Percentiles rank a stretch among this genome's conserved stretches.
These are phyloP conservation scores for Eurois occulta DNA, from an alignment of 2,888 invertebrate genomes.

Conservation along the genomic window DNA sequence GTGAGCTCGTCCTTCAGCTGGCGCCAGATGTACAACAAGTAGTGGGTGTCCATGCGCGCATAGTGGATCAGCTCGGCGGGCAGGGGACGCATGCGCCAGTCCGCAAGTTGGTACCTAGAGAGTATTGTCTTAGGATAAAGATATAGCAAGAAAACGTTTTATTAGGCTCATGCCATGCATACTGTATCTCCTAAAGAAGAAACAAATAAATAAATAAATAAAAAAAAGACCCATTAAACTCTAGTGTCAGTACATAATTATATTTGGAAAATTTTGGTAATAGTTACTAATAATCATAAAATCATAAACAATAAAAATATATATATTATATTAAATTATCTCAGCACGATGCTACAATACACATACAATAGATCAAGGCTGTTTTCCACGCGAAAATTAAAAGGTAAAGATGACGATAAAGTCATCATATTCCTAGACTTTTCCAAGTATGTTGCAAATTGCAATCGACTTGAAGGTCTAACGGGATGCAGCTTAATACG, in stretches of 20 bases:
- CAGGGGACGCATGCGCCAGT: constrained; percentile 98
- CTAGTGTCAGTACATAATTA: no score
- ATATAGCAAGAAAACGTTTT: neutral
- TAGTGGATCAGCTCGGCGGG: constrained; percentile 95
- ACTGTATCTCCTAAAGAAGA: neutral
- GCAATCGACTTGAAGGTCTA: neutral
- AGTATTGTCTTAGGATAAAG: constrained; percentile 2
- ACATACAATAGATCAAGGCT: neutral
- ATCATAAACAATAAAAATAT: no score
- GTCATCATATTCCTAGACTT: neutral
- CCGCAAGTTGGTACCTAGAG: constrained; percentile 95
- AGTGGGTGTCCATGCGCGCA: constrained; percentile 98
- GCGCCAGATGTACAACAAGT: constrained; percentile 97
- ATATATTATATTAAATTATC: no score
- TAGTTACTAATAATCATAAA: no score
- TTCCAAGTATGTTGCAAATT: neutral
- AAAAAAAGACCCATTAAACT: neutral
- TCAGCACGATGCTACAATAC: no score
- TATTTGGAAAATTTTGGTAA: no score
- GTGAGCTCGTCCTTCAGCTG: constrained; percentile 94
- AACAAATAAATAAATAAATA: neutral
- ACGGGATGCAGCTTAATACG: neutral
- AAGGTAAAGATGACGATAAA: neutral
- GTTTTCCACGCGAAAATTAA: neutral
- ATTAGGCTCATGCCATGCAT: neutral